Evolutionary conservation across 2,888 invertebrate genomes (phyloP), one percentile per base, ranked within the genome.

Genomic region (Euspilapteryx auroguttella): DNA sequence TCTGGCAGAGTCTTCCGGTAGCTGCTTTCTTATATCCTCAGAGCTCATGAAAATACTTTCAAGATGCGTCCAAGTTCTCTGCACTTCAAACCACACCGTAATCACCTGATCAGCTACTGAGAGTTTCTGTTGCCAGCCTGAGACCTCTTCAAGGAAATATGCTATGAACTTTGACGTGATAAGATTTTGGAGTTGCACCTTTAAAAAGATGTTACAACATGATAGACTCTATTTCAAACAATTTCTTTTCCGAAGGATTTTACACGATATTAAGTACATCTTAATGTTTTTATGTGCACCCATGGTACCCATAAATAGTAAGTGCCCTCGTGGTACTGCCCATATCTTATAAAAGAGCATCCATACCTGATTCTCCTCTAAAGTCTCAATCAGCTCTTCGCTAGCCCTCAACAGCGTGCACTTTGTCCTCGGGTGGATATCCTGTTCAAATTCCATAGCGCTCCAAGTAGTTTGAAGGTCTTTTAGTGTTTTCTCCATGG

Each of bases 1-100:
- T 50, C 96, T 79, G 29, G 86, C 85, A 0, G 96, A 94, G 65
- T 97, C 97, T 38, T 92, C 88, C 2, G 97, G 96, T 29, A 97
- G 68, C 56, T 97, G 95, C 49, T 88, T 89, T 33, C 95, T 81
- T 41, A 97, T 97, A 61, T 97, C 97, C 58, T 97, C 95, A 1
- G 96, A 95, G 39, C 94, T 95, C 86, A 96, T 95, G 57, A 97
- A 97, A 54, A 97, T 97, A 45, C 94, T 94, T 69, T 97, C 96
- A 35, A 97, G 80, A 66, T 97, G 94, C 45, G 91, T 91, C 97
- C 97, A 97, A 13, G 95, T 95, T 31, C 96, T 79, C 68, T 97
- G 97, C 14, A 97, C 95, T 73, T 96, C 96, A 71, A 95, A 93
- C 92, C 93, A 93, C 4, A 89, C 79, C 1, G 89, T 87, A 29